Evolutionary conservation across 2,888 invertebrate species (phyloP).

Genomic region (Acrocera orbiculus): DNA sequence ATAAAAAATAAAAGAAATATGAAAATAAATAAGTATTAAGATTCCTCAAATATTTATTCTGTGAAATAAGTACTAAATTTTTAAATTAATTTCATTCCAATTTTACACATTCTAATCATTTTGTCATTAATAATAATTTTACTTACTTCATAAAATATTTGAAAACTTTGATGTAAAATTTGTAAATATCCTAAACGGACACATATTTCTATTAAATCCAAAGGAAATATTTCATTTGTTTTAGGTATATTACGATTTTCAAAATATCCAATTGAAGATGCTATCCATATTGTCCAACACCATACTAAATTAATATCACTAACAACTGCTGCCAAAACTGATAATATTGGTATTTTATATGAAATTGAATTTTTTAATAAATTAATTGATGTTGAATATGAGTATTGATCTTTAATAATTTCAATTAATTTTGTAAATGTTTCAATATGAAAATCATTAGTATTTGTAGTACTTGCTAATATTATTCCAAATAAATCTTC

Average conservation of each 20-base stretch:
- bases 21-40: not conserved
- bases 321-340: slow-evolving; percentile 23
- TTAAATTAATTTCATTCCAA: too few species aligned
- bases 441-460: slow-evolving; percentile 14
- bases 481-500: slow-evolving; percentile 27
- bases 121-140: slow-evolving; percentile 18
- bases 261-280: slow-evolving; percentile 19
- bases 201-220: slow-evolving; percentile 20
- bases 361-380: slow-evolving; percentile 20
- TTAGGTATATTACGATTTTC: not conserved
- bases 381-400: slow-evolving; percentile 20
- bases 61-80: too few species aligned
- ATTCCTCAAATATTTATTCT: too few species aligned
- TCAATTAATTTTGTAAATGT: slow-evolving; percentile 18
- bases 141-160: slow-evolving; percentile 52
- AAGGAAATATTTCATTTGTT: slow-evolving; percentile 15
- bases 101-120: too few species aligned
- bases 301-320: slow-evolving; percentile 19
- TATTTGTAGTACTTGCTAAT: slow-evolving; percentile 21
- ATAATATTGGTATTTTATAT: slow-evolving; percentile 21
- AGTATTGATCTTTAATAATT: slow-evolving; percentile 17
- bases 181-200: slow-evolving; percentile 38
- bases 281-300: slow-evolving; percentile 28
- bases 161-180: slow-evolving; percentile 45
- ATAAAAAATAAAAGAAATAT: not conserved